These are phyloP conservation scores for Paracyclopina nana DNA, from an alignment of 1,140 invertebrate species.

Conservation along the genomic window DNA sequence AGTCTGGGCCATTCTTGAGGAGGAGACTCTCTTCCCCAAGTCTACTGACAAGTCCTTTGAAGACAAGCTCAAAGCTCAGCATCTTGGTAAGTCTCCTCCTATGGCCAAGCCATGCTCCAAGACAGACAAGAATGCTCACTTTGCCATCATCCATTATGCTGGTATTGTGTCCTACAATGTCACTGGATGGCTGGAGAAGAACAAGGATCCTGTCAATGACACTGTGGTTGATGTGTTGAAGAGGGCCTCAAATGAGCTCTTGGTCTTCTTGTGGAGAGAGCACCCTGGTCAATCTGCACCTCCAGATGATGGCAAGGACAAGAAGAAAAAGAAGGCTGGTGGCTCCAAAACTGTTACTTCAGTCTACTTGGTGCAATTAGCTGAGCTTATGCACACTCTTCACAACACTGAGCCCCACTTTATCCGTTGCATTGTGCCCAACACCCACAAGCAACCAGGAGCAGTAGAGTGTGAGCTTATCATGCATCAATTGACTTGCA, in stretches of 20 bases:
- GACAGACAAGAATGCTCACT: slow-evolving; percentile 89
- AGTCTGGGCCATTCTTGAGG: slow-evolving; percentile 98
- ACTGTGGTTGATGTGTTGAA: slow-evolving; percentile 93
- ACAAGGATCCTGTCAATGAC: slow-evolving; percentile 98
- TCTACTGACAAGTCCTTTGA: slow-evolving; percentile 48
- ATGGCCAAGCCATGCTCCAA: slow-evolving; percentile 38
- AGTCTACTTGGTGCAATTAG: slow-evolving; percentile 34
- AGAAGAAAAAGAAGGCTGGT: slow-evolving; percentile 20
- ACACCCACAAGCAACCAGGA: slow-evolving; percentile 45
- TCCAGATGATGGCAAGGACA: slow-evolving; percentile 20
- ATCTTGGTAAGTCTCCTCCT: slow-evolving; percentile 23
- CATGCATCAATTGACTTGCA: slow-evolving; percentile 99
- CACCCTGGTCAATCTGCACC: slow-evolving; percentile 25
- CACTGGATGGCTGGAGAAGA: slow-evolving; percentile 96
- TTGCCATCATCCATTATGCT: slow-evolving; percentile 96
- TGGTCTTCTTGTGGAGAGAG: slow-evolving; percentile 78
- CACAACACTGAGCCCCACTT: slow-evolving; percentile 94
- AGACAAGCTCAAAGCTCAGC: slow-evolving; percentile 24
- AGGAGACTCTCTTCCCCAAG: slow-evolving; percentile 99
- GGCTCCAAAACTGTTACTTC: slow-evolving; percentile 15
- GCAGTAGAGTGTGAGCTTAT: slow-evolving; percentile 97
- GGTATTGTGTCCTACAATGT: slow-evolving; percentile 88
- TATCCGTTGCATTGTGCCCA: slow-evolving; percentile 70
- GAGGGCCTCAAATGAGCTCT: slow-evolving; percentile 65
- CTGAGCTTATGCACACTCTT: slow-evolving; percentile 87